Evolutionary conservation across 2,888 invertebrate species (phyloP).

Genomic region (Chironomus tentans): DNA sequence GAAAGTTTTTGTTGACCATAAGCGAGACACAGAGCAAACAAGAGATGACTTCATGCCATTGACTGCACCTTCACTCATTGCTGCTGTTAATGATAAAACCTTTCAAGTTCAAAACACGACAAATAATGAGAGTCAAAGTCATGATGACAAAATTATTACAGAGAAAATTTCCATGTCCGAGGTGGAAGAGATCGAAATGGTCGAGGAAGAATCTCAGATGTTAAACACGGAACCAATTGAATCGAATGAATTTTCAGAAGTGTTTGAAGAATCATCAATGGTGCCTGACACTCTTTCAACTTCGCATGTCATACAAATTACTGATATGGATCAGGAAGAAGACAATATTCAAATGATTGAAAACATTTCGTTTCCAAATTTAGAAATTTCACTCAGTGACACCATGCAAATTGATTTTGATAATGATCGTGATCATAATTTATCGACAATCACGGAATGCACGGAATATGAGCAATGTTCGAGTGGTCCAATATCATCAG

Average conservation of each 20-base stretch:
- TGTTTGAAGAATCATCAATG: background rate
- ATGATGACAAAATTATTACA: no score
- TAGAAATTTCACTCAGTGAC: slow-evolving; percentile 30
- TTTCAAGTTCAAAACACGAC: background rate
- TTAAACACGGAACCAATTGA: slow-evolving; percentile 8
- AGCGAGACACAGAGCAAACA: background rate
- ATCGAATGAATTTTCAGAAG: background rate
- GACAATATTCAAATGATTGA: slow-evolving; percentile 32
- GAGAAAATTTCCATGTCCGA: background rate
- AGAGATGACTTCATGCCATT: no score
- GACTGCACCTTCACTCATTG: no score
- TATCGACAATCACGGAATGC: slow-evolving; percentile 10
- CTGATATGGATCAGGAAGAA: slow-evolving; percentile 16
- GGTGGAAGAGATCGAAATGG: background rate
- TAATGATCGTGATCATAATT: background rate
- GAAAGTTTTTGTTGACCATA: slow-evolving; percentile 6
- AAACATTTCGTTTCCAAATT: slow-evolving; percentile 34
- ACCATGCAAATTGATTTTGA: background rate
- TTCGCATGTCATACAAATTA: background rate
- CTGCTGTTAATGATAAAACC: background rate
- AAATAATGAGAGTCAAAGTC: no score
- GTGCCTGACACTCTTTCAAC: no score
- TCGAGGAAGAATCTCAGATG: background rate
- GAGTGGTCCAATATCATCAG: slow-evolving; percentile 2
- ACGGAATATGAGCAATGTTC: slow-evolving; percentile 10